Conservation (phyloP, 2,888 invertebrate genomes). For the Drosophila merina region DNA sequence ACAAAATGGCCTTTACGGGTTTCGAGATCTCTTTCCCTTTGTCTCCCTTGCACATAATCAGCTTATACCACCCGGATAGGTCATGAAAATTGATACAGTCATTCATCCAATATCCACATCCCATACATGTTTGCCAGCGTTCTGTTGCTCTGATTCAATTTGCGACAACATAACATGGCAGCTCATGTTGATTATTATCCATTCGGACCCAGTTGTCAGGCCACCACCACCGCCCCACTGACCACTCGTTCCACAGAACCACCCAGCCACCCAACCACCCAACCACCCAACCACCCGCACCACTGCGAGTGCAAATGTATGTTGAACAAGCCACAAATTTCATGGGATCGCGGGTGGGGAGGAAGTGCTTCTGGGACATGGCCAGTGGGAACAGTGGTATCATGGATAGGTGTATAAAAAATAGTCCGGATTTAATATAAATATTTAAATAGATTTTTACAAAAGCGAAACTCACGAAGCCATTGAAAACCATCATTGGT, state of each 20-base stretch:
- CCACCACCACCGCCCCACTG: background rate
- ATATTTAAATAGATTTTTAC: background rate
- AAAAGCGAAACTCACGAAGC: background rate
- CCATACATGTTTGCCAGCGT: constrained; percentile 30
- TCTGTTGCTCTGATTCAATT: constrained; percentile 69
- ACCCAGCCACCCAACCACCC: background rate
- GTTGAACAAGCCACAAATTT: constrained; percentile 75
- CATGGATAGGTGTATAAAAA: background rate
- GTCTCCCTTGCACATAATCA: constrained; percentile 51
- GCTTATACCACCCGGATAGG: constrained; percentile 50
- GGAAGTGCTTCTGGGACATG: constrained; percentile 58
- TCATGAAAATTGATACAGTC: constrained; percentile 67
- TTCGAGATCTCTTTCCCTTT: background rate
- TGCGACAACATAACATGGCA: constrained; percentile 72
- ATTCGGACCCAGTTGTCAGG: constrained; percentile 37
- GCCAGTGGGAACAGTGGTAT: constrained; percentile 24
- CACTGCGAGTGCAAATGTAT: constrained; percentile 58
- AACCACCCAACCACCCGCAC: constrained; percentile 14
- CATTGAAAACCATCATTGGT: background rate
- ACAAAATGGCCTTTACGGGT: background rate
- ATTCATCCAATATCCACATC: constrained; percentile 31
- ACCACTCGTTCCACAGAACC: background rate
- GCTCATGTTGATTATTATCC: constrained; percentile 73
- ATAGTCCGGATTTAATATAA: background rate
- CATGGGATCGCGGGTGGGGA: constrained; percentile 50